Conservation (phyloP, 30 jellyfish, hydroid and myxozoan genomes). For the Pelagia noctiluca region DNA sequence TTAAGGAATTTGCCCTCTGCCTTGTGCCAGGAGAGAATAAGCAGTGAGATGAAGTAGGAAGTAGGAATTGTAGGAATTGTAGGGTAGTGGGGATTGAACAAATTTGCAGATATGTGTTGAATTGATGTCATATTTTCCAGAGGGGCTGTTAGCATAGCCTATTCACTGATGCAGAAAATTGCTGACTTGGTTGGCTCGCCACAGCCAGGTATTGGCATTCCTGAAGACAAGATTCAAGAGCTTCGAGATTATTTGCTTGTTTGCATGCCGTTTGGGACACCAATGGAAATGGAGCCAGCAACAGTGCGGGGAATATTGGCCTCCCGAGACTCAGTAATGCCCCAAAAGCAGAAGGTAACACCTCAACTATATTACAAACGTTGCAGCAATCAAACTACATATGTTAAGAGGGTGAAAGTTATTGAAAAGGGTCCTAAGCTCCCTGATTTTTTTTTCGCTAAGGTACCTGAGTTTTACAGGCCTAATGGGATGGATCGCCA, state of each 20-base stretch:
- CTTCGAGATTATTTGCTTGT: slow-evolving; percentile 74
- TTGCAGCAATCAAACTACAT: not conserved
- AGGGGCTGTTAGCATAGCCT: slow-evolving; percentile 66
- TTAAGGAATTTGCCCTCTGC: not conserved
- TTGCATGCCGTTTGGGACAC: slow-evolving; percentile 95
- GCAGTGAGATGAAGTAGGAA: not conserved
- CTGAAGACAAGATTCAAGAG: slow-evolving; percentile 62
- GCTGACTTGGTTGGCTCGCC: slow-evolving; percentile 53
- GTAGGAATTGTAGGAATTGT: not conserved
- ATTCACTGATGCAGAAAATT: slow-evolving; percentile 64
- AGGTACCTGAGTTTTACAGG: not conserved
- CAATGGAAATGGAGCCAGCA: slow-evolving; percentile 79
- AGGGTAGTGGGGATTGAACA: not conserved
- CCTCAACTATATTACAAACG: not conserved
- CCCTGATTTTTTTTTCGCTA: not conserved
- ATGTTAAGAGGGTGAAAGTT: not conserved
- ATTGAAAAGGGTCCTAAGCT: not conserved
- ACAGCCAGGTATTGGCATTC: slow-evolving; percentile 15
- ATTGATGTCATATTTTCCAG: slow-evolving; percentile 21
- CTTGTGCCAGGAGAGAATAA: not conserved
- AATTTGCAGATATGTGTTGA: not conserved
- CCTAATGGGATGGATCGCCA: not conserved
- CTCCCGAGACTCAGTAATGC: slow-evolving; percentile 35
- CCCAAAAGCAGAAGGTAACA: slow-evolving; percentile 75
- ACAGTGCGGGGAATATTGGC: slow-evolving; percentile 78